Conservation (phyloP, 1,140 invertebrate genomes). For the Neuroterus valhalla region DNA sequence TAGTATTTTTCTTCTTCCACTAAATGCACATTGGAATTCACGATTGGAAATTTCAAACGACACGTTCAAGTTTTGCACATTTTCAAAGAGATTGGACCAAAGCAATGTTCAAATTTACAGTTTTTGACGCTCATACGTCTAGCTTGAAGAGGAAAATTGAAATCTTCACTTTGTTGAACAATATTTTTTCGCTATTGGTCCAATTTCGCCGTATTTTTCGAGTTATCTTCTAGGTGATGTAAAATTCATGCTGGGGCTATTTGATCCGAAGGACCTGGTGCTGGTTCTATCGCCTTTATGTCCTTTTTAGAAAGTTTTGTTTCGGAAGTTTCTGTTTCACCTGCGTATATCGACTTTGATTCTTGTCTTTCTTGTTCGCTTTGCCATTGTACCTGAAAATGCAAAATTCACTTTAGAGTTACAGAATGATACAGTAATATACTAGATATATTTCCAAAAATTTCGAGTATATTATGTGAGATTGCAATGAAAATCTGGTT, state of each 20-base stretch:
- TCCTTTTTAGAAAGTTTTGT: constrained; percentile 22
- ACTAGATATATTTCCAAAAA: background rate
- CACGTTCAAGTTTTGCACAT: background rate
- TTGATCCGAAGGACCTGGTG: constrained; percentile 11
- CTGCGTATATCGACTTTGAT: constrained; percentile 68
- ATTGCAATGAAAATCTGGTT: no score
- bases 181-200: background rate
- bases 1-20: background rate
- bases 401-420: constrained; percentile 37
- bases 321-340: constrained; percentile 42
- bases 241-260: background rate
- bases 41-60: background rate
- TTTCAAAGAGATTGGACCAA: background rate
- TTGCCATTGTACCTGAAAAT: constrained; percentile 80
- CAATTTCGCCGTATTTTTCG: constrained; percentile 9
- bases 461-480: no score
- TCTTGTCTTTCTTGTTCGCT: constrained; percentile 81
- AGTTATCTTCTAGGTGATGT: background rate
- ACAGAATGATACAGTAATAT: background rate
- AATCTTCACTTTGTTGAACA: background rate
- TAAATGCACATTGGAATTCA: constrained; percentile 2
- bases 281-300: constrained; percentile 44
- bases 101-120: background rate
- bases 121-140: background rate
- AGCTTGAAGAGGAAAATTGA: constrained; percentile 28